A percentile compares a stretch with the other conserved stretches of the same genome.
phyloP scores from a whole-genome alignment of 2,797 vertebrate species.

The Loriculus beryllinus region DNA sequence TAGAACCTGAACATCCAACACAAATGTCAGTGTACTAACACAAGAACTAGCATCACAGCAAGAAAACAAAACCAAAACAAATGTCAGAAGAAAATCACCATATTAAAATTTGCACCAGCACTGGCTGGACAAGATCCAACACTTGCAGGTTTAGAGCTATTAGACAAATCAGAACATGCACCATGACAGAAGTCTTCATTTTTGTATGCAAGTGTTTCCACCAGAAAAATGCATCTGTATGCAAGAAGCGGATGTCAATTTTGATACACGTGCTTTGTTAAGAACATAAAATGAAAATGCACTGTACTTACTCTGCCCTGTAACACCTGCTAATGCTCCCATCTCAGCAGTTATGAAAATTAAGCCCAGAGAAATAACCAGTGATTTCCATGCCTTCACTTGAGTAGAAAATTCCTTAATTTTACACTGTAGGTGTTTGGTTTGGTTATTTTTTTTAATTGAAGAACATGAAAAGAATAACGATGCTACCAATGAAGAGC shows the following conservation, averaged over 20 bases:
- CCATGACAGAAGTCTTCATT: not conserved
- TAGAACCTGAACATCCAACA: not conserved
- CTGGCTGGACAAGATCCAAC: not conserved
- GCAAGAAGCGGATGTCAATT: not conserved
- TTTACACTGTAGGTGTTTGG: not conserved
- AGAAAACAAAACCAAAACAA: not conserved
- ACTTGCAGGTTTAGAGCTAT: not conserved
- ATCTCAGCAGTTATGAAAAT: not conserved
- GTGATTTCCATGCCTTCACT: not conserved
- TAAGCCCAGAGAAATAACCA: conserved; percentile 13
- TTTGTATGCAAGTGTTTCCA: not conserved
- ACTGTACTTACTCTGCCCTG: conserved; percentile 17
- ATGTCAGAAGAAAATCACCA: not conserved
- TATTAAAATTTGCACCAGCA: not conserved
- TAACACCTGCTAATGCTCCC: not conserved
- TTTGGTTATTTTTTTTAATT: not conserved
- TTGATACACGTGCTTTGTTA: not conserved
- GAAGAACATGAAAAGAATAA: not conserved
- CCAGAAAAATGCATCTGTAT: not conserved
- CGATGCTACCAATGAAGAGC: not conserved
- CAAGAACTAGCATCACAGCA: not conserved
- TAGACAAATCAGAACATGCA: not conserved
- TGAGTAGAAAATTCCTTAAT: not conserved
- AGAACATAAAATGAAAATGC: not conserved
- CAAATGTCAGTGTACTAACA: not conserved